Evolutionary conservation across 1,140 invertebrate species (phyloP).

Genomic region (Pseudomyrmex pallidus): DNA sequence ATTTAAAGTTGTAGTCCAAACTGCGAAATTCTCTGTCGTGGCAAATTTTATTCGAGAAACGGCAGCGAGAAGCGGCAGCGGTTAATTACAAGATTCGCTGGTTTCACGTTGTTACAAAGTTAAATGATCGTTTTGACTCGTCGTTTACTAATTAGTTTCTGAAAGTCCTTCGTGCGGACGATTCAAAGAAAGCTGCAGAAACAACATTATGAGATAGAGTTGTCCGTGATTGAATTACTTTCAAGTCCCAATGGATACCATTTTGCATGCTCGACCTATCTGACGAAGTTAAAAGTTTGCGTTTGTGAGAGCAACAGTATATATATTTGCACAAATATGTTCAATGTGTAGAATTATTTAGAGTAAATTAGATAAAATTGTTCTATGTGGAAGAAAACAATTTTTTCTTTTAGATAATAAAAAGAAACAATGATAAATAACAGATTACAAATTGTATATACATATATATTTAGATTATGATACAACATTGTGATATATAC

Average conservation of each 20-base stretch:
- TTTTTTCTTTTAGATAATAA: not conserved
- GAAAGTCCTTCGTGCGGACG: constrained; percentile 49
- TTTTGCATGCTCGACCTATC: constrained; percentile 30
- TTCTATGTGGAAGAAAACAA: not conserved
- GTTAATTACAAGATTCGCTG: constrained; percentile 55
- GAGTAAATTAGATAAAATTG: not conserved
- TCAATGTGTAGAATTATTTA: not conserved
- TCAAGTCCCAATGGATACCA: constrained; percentile 49
- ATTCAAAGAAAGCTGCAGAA: constrained; percentile 58
- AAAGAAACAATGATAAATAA: no score
- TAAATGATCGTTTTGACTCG: constrained; percentile 60
- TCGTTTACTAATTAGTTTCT: constrained; percentile 60
- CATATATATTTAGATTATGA: no score
- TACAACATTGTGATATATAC: no score
- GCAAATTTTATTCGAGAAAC: constrained; percentile 54
- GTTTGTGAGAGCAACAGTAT: not conserved
- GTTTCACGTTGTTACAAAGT: constrained; percentile 57
- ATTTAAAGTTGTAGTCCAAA: constrained; percentile 3
- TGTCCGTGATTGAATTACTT: constrained; percentile 55
- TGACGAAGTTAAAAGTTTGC: constrained; percentile 37
- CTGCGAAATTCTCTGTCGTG: constrained; percentile 29
- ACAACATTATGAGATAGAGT: constrained; percentile 45
- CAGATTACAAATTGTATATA: not conserved
- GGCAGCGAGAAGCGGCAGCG: not conserved
- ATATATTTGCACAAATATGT: constrained; percentile 6